Evolutionary conservation across 35 echinoderm and acorn worm species (phyloP).

Genomic region (Ophioderma brevispina): DNA sequence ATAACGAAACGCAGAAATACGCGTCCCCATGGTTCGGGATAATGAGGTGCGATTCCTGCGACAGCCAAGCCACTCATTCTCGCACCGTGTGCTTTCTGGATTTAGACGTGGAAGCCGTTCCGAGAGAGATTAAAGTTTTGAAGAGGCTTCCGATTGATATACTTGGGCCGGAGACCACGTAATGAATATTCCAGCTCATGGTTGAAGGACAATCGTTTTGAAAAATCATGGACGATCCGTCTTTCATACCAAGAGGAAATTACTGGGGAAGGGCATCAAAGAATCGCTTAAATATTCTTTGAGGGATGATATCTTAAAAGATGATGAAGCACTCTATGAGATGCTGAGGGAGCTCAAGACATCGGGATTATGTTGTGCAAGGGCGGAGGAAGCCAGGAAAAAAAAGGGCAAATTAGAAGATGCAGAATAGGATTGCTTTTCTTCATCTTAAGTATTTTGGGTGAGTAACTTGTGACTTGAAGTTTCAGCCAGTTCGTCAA

Average conservation of each 20-base stretch:
- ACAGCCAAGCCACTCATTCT: slow-evolving; percentile 34
- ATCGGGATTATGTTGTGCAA: slow-evolving; percentile 36
- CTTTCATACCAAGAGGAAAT: slow-evolving; percentile 38
- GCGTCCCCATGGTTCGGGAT: slow-evolving; percentile 89
- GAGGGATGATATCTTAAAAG: slow-evolving; percentile 39
- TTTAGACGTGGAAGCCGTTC: slow-evolving; percentile 62
- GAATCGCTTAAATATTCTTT: slow-evolving; percentile 23
- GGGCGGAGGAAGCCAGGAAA: not conserved
- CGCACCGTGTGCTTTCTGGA: slow-evolving; percentile 44
- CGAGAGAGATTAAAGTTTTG: slow-evolving; percentile 7
- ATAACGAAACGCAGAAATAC: slow-evolving; percentile 49
- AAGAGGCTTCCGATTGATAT: slow-evolving; percentile 21
- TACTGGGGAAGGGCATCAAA: slow-evolving; percentile 14
- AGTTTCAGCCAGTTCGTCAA: not conserved
- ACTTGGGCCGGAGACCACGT: slow-evolving; percentile 65
- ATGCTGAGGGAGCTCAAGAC: slow-evolving; percentile 67
- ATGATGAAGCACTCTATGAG: slow-evolving; percentile 52
- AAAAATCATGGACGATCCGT: slow-evolving; percentile 44
- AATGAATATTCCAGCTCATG: slow-evolving; percentile 29
- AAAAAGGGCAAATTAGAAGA: slow-evolving; percentile 45
- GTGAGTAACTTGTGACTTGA: slow-evolving; percentile 23
- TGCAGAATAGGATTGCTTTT: slow-evolving; percentile 56
- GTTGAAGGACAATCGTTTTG: slow-evolving; percentile 55
- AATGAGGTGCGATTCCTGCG: slow-evolving; percentile 74
- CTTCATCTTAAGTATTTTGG: slow-evolving; percentile 57